Percentiles rank a stretch among this genome's conserved stretches.
Conservation (phyloP, 2,113 vertebrate genomes). For the Amblyornis subalaris region DNA sequence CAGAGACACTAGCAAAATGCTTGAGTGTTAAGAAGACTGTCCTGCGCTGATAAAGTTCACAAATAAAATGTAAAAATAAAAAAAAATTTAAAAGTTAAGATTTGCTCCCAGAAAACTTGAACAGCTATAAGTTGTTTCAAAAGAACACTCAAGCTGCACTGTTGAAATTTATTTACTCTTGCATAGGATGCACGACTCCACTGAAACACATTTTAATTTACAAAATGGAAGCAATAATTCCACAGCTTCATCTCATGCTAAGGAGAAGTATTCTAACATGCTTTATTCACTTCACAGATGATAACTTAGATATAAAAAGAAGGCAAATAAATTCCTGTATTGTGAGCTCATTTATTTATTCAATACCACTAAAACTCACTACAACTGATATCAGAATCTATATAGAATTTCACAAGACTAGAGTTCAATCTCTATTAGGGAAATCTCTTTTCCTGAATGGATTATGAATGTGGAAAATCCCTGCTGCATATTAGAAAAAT, state of each 20-base stretch:
- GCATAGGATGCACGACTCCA: neutral
- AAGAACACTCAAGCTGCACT: neutral
- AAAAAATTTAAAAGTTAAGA: neutral
- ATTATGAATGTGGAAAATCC: neutral
- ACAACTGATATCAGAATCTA: neutral
- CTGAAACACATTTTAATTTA: neutral
- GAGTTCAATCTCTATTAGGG: neutral
- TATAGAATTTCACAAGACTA: neutral
- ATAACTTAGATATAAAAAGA: neutral
- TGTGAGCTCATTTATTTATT: neutral
- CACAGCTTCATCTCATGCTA: neutral
- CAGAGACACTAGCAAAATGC: neutral
- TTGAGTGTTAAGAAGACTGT: neutral
- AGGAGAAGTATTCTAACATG: neutral
- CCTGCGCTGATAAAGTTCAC: neutral
- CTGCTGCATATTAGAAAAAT: neutral
- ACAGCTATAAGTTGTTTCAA: neutral
- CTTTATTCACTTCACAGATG: neutral
- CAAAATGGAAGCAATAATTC: neutral
- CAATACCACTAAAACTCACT: neutral
- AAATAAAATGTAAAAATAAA: neutral
- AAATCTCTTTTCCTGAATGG: neutral
- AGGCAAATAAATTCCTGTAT: neutral
- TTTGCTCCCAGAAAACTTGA: neutral
- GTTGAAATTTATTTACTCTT: neutral